Evolutionary conservation across 2,113 vertebrate species (phyloP), one percentile per base, ranked within the genome.

Genomic region (Coturnix japonica): DNA sequence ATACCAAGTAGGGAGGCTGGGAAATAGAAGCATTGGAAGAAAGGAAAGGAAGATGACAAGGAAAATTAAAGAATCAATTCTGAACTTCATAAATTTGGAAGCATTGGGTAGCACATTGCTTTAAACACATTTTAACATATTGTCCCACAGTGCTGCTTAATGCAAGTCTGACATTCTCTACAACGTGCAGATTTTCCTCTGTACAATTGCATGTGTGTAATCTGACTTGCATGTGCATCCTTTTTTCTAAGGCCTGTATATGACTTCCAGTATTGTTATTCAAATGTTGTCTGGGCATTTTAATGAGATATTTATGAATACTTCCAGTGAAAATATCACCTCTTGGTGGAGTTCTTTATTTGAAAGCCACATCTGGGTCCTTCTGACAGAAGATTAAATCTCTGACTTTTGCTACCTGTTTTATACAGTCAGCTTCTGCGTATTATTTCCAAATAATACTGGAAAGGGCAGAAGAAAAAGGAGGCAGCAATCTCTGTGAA

Each of bases 401-500:
- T 81, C 43, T 84, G 88, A 79, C 51, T 91, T 88, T 64, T 90
- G 71, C 65, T 47, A 66, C 70, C 64, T 88, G 33, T 81, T 90
- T 80, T 53, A 64, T 49, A 33, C 26, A 87, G 26, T n/a, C 56
- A 86, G 15, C 13, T 51, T 26, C 20, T 80, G 65, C 46, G 81
- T 60, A 39, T 74, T 4, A 79, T 86, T 90, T 85, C 71, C 85
- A 59, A 74, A 31, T 69, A 84, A 71, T 81, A 77, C 76, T 70
- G 85, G 71, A 81, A 95, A 92, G 69, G 59, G 47, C 30, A 88
- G 69, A 80, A 90, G 67, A 75, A 37, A 26, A 72, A 6, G 9
- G 81, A 71, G 54, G 37, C 81, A 92, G 39, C n/a, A 93, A 81
- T 65, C 41, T 13, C 49, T 86, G 66, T 43, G 25, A 80, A 43